A percentile compares a stretch with the other conserved stretches of the same genome.
These are phyloP conservation scores for Thalassoma bifasciatum DNA, from an alignment of 2,113 vertebrate species.

Conservation along the genomic window DNA sequence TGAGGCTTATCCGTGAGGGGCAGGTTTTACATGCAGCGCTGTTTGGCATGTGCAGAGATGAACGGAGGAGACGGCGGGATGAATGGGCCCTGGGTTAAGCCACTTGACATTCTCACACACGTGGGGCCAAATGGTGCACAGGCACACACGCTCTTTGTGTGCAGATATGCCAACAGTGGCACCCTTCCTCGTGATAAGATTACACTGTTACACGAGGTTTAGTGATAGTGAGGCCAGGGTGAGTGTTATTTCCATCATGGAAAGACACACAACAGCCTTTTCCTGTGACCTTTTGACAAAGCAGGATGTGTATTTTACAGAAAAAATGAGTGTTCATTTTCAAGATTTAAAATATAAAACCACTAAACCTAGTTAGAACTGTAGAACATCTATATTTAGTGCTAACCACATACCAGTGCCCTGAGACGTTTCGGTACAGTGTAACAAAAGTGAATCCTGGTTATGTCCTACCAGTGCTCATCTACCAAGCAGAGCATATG, in stretches of 20 bases:
- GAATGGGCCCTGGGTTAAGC: constrained; percentile 59
- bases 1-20: constrained; percentile 72
- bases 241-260: background rate
- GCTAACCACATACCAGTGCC: no score
- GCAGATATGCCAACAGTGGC: constrained; percentile 27
- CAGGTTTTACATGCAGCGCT: constrained; percentile 53
- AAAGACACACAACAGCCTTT: background rate
- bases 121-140: constrained; percentile 29
- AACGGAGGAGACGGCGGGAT: constrained; percentile 26
- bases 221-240: background rate
- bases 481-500: no score
- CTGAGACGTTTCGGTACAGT: no score
- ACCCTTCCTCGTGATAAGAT: constrained; percentile 27
- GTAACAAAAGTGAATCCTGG: no score
- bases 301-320: background rate
- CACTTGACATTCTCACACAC: constrained; percentile 67
- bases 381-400: no score
- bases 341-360: no score
- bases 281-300: background rate
- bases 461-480: no score
- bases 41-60: constrained; percentile 38
- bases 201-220: background rate
- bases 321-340: background rate
- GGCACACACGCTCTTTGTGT: constrained; percentile 22
- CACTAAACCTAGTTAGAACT: no score